phyloP scores from a whole-genome alignment of 2,888 invertebrate species.

The Drosophila tripunctata region DNA sequence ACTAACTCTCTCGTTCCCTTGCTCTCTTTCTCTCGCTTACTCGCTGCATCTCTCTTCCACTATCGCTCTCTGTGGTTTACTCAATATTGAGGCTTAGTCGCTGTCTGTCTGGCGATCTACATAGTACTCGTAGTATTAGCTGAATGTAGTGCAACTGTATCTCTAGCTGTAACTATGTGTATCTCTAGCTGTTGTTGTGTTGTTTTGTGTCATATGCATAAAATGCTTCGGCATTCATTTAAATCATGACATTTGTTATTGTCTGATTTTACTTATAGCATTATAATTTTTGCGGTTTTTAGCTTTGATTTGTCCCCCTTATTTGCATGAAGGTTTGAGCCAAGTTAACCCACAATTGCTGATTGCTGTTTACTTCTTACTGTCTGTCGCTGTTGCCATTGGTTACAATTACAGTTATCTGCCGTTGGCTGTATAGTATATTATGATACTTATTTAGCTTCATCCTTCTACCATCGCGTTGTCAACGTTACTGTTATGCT shows the following conservation, averaged over 20 bases:
- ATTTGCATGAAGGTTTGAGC: too few relatives aligned
- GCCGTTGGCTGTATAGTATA: constrained; percentile 3
- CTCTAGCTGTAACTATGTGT: constrained; percentile 17
- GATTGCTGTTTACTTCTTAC: constrained; percentile 33
- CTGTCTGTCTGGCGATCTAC: constrained; percentile 28
- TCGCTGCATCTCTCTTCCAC: neutral
- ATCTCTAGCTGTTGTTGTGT: constrained; percentile 23
- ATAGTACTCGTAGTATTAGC: constrained; percentile 16
- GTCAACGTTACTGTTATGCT: constrained; percentile 56
- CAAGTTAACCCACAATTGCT: constrained; percentile 43
- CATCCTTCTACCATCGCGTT: constrained; percentile 7
- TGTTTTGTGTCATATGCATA: constrained; percentile 26
- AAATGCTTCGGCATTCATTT: constrained; percentile 40
- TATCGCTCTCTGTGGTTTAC: constrained; percentile 41
- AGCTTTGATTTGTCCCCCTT: constrained; percentile 55
- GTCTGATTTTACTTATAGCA: constrained; percentile 21
- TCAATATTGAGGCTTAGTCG: constrained; percentile 51
- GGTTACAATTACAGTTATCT: constrained; percentile 74
- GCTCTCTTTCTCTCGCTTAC: neutral
- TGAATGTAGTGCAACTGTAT: constrained; percentile 43
- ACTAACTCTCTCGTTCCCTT: neutral
- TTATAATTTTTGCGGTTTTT: constrained; percentile 71
- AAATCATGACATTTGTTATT: constrained; percentile 54
- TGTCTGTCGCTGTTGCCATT: constrained; percentile 35
- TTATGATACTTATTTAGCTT: neutral